Evolutionary conservation across 2,888 invertebrate species (phyloP).

Genomic region (Himalopsyche kuldschensis): DNA sequence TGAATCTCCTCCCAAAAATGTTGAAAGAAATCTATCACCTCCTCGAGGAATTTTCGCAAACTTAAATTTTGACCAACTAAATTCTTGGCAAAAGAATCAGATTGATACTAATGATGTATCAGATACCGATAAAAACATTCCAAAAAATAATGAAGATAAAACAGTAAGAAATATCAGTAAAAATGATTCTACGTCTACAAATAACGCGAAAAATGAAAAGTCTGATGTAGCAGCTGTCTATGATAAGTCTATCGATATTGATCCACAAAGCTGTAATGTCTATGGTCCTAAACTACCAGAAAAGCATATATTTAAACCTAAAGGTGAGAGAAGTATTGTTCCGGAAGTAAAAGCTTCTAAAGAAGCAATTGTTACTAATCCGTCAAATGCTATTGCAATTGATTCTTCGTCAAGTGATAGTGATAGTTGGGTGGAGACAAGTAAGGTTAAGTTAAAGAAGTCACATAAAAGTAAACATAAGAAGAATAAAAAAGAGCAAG

Average conservation of each 20-base stretch:
- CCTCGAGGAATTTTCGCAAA: constrained; percentile 73
- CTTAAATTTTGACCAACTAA: constrained; percentile 62
- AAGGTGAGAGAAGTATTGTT: constrained; percentile 1
- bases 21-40: constrained; percentile 67
- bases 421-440: constrained; percentile 59
- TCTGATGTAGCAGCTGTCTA: neutral
- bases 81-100: constrained; percentile 49
- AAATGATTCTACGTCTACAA: neutral
- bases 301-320: constrained; percentile 42
- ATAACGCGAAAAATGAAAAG: neutral
- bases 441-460: constrained; percentile 46
- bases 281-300: constrained; percentile 66
- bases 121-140: constrained; percentile 37
- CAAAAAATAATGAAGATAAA: constrained; percentile 24
- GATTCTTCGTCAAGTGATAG: constrained; percentile 46
- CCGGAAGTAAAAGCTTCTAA: neutral
- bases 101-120: neutral
- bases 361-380: constrained; percentile 41
- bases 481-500: constrained; percentile 49
- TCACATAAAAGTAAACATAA: constrained; percentile 44
- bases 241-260: neutral
- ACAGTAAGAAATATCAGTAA: neutral
- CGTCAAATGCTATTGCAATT: constrained; percentile 20
- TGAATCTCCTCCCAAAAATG: constrained; percentile 55
- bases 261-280: constrained; percentile 39